Base-by-base conservation (phyloP, 1,140 invertebrate genomes). In the Oreohelix idahoensis region DNA sequence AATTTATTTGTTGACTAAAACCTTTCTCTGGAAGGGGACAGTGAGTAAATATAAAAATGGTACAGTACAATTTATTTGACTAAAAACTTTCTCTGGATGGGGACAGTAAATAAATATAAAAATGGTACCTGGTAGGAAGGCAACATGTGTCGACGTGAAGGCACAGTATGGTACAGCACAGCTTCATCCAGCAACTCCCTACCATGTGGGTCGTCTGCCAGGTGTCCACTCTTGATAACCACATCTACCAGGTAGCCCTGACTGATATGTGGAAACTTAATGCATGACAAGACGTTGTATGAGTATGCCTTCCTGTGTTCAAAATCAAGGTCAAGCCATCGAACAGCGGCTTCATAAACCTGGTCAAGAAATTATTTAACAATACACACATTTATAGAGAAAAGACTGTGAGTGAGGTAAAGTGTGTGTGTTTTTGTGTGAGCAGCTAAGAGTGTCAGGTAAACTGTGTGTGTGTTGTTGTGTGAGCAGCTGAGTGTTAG, bases 241-340 rank as follows among this genome's bases (percentile, higher is more conserved):
- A 85, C 83, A 80, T 90, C 89, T 36, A 90, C 85, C n/a, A 91
- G 79, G 78, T 87, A 91, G 8, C 87, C 87, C 81, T 88, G 86
- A 15, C 76, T 83, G n/a, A 91, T 85, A 51, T 90, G 84, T 0
- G 90, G 89, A 79, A 90, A 91, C 79, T 90, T 91, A 35, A 91
- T 84, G 71, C 88, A 89, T 51, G 88, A 87, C 35, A 91, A 84
- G 66, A 91, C 84, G n/a, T 84, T 84, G 81, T 86, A 88, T 1
- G 85, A 35, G 29, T 83, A 83, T 26, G 26, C 78, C 74, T 88
- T 86, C 32, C 89, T 84, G 51, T 73, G 80, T 26, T 76, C 79
- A 29, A 84, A n/a, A 35, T 90, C 90, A 84, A 74, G 81, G 51
- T 91, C 89, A 10, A 91, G 79, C 90, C 90, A 91, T 71, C 86